Evolutionary conservation across 1,140 invertebrate genomes (phyloP).

Genomic region (Heliconius nattereri): DNA sequence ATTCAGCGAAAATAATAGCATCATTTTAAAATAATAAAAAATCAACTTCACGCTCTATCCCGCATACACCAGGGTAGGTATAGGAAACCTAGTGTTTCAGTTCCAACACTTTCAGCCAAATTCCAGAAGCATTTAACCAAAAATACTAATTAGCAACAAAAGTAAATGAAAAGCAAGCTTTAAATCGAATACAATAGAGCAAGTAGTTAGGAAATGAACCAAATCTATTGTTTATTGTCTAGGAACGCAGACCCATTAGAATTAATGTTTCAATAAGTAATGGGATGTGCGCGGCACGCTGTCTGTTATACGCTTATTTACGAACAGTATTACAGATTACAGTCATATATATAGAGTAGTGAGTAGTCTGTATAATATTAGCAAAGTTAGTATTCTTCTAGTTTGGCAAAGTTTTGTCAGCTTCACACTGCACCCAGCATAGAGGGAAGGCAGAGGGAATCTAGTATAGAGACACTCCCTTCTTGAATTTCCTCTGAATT

Average conservation of each 20-base stretch:
- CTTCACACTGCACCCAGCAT: too few relatives aligned
- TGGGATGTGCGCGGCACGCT: background rate
- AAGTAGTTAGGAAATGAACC: slow-evolving; percentile 14
- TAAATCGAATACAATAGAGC: background rate
- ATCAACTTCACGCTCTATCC: too few relatives aligned
- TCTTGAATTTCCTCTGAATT: too few relatives aligned
- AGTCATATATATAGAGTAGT: too few relatives aligned
- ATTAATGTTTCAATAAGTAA: slow-evolving; percentile 10
- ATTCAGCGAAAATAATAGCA: too few relatives aligned
- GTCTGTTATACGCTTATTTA: background rate
- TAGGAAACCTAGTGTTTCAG: too few relatives aligned
- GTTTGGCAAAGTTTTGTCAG: too few relatives aligned
- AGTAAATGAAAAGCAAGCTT: background rate
- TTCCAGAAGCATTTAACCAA: background rate
- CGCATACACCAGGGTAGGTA: too few relatives aligned
- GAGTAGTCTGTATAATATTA: background rate
- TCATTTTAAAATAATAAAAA: too few relatives aligned
- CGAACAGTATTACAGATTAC: background rate
- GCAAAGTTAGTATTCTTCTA: background rate
- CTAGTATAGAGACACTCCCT: too few relatives aligned
- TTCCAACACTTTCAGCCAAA: too few relatives aligned
- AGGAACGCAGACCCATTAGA: slow-evolving; percentile 20
- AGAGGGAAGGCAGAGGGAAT: too few relatives aligned
- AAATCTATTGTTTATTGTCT: slow-evolving; percentile 11
- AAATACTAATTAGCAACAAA: background rate